A percentile compares a stretch with the other conserved stretches of the same genome.
Evolutionary conservation across 2,888 invertebrate genomes (phyloP).

Genomic region (Lasioglossum morio): DNA sequence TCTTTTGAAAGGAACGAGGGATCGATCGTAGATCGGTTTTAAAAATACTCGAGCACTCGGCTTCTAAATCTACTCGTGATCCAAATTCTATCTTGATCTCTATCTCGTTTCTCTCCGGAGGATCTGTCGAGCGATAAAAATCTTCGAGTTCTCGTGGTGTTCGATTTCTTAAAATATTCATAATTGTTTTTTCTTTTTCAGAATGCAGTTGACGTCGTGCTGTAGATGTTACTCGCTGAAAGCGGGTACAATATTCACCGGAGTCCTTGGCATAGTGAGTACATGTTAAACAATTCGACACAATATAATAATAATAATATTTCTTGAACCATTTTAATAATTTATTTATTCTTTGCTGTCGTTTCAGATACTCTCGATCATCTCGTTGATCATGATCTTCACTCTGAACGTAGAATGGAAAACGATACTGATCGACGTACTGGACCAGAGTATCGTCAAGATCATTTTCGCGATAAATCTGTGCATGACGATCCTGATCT

Average conservation of each 20-base stretch:
- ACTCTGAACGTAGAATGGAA: conserved; percentile 89
- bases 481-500: conserved; percentile 93
- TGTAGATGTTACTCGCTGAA: conserved; percentile 90
- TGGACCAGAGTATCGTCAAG: conserved; percentile 90
- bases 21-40: conserved; percentile 39
- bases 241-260: conserved; percentile 91
- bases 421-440: conserved; percentile 91
- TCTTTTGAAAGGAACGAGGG: conserved; percentile 5
- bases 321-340: not conserved
- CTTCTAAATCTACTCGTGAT: conserved; percentile 52
- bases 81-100: conserved; percentile 43
- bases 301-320: too few relatives aligned
- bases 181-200: conserved; percentile 60
- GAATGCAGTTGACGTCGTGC: conserved; percentile 88
- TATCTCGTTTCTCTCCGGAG: not conserved
- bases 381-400: conserved; percentile 90
- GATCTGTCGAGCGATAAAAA: not conserved
- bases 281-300: not conserved
- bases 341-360: not conserved
- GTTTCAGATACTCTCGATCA: conserved; percentile 88
- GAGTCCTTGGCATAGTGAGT: conserved; percentile 89
- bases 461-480: conserved; percentile 92
- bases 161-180: not conserved
- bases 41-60: conserved; percentile 46
- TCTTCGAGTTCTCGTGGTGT: not conserved